Base-by-base conservation (phyloP, 2,888 invertebrate species). In the Tribolium freemani region DNA sequence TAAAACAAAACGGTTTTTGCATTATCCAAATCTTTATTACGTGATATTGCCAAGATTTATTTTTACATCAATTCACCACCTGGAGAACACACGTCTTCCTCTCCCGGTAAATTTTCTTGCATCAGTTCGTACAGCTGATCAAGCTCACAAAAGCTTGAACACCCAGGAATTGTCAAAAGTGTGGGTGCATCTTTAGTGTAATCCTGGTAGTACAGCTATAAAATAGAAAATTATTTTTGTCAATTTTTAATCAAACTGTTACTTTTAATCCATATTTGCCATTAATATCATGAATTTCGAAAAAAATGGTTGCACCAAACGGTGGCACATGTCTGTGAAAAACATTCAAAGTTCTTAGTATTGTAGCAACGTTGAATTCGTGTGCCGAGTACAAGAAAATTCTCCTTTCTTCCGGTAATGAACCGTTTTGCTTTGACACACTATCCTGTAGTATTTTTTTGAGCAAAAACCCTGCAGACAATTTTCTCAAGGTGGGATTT, bases 371-470 rank as follows among this genome's bases (percentile, higher is more conserved):
- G 45, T 84, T 84, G 8, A 79, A 81, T 68, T 85, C 85, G 60
- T 85, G 84, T 10, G 81, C 84, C 3, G 83, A 82, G 71, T 84
- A 85, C 0, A 85, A 56, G 64, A 80, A 83, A 68, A 85, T 81
- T 71, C 83, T 85, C 48, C 81, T 80, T n/a, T 75, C 74, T 38
- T 71, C 53, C 13, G 79, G 74, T 30, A 69, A 54, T 3, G 80
- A 73, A 1, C 76, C 79, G n/a, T 75, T 77, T 3, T 78, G 78
- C 77, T 83, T 83, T 0, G 73, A 63, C 1, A 76, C 31, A 0
- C 80, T 75, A 64, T 84, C 84, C 3, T 80, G 76, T 9, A 84
- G 70, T 6, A 84, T 81, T 71, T 84, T 84, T 71, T 81, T 80
- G 1, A 84, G 72, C 6, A 85, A 69, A 64, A 21, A 20, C 44